phyloP scores from a whole-genome alignment of 2,888 invertebrate genomes.

The Protula sp. region DNA sequence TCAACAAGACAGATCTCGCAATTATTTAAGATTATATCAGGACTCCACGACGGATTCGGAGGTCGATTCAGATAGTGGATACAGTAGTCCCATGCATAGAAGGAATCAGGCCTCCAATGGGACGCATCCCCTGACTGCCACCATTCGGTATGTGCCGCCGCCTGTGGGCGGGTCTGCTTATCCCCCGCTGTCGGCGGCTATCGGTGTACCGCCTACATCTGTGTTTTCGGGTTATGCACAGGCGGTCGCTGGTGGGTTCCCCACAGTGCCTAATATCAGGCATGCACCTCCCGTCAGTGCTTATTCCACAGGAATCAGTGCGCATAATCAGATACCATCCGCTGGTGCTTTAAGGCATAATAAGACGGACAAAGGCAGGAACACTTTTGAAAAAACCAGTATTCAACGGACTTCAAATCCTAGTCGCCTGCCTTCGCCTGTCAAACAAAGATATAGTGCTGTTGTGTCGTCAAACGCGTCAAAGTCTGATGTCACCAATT shows the following conservation, averaged over 20 bases:
- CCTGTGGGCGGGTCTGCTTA: not conserved
- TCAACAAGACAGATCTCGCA: slow-evolving; percentile 6
- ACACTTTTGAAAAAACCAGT: not conserved
- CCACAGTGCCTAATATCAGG: not conserved
- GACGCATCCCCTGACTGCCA: slow-evolving; percentile 18
- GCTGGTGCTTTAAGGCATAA: not conserved
- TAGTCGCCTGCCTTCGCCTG: not conserved
- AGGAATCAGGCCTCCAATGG: slow-evolving; percentile 37
- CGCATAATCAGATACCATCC: not conserved
- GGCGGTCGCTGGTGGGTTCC: not conserved
- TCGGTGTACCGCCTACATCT: no score
- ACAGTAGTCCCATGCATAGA: slow-evolving; percentile 40
- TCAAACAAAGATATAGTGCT: no score
- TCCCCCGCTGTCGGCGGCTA: not conserved
- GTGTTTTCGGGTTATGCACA: no score
- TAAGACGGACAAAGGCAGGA: not conserved
- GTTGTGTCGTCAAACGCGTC: no score
- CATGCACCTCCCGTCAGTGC: not conserved
- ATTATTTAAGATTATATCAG: slow-evolving; percentile 9
- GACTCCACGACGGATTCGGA: slow-evolving; percentile 19
- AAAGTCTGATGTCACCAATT: not conserved
- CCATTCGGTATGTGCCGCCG: not conserved
- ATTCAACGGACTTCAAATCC: not conserved
- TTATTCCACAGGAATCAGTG: not conserved
- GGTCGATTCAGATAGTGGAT: slow-evolving; percentile 44